Base-by-base conservation (phyloP, 2,888 invertebrate species). In the Dorcus parallelipipedus region DNA sequence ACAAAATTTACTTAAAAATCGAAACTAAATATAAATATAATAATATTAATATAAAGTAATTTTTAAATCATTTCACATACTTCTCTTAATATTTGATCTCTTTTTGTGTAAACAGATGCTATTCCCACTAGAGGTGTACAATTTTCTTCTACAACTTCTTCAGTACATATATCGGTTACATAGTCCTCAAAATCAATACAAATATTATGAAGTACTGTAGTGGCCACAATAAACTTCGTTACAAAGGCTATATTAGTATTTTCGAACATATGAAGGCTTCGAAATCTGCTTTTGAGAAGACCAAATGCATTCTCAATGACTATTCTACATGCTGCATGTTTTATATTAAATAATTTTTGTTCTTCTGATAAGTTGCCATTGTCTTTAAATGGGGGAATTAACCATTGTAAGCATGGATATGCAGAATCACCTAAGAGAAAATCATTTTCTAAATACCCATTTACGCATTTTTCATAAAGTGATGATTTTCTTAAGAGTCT, bases 351-450 rank as follows among this genome's bases (percentile, higher is more conserved):
- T 20, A 23, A 45, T 42, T 49, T 49, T 42, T 62, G 55, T 9
- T 50, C 26, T 38, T 43, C 39, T 50, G 59, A 49, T 14, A 63
- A 38, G 42, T 53, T 49, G 3, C 56, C 60, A 62, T 60, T 62
- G 40, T 58, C 56, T 45, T 54, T 51, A 56, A 60, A 60, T 48
- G 58, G 60, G 43, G 60, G 49, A 42, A 66, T 55, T 8, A 64
- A 53, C 62, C 62, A 63, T 9, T 57, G 38, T 14, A 64, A 43
- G 3, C 58, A 62, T 14, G 62, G 61, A 59, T 64, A 66, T 8
- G 63, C 63, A 33, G 64, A 62, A 62, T 66, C 63, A 17, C 63
- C 63, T 52, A 64, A 59, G 23, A 66, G 52, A 52, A 62, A 66
- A 39, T 54, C 58, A 49, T 60, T 48, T 4, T 45, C 43, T 38